Conservation (phyloP, 2,113 vertebrate species). For the Narcine bancroftii region DNA sequence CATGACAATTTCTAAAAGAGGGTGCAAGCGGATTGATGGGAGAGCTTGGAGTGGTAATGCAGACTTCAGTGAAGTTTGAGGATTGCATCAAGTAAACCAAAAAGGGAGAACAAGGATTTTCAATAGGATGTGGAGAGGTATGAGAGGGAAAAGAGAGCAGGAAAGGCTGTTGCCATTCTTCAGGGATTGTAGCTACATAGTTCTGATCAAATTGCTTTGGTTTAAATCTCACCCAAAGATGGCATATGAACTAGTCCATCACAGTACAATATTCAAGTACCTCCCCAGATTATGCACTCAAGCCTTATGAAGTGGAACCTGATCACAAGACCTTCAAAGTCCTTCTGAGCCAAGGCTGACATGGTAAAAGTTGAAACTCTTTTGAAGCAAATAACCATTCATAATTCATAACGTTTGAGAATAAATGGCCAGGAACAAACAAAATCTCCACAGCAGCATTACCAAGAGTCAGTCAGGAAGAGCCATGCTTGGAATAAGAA, state of each 20-base stretch:
- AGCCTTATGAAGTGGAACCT: neutral
- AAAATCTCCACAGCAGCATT: neutral
- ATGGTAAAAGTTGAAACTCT: neutral
- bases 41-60: neutral
- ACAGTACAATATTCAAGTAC: neutral
- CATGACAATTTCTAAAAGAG: neutral
- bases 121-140: neutral
- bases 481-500: constrained; percentile 10
- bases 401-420: neutral
- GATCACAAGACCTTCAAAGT: neutral
- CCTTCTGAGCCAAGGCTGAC: neutral
- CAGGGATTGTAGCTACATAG: too few species aligned
- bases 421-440: neutral
- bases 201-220: neutral
- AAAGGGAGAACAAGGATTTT: neutral
- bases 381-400: neutral
- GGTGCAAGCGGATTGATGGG: neutral
- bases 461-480: neutral
- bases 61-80: neutral
- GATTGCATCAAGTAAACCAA: neutral
- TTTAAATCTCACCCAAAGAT: neutral
- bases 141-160: neutral
- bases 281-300: neutral
- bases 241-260: neutral
- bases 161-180: neutral